Conservation (phyloP, 2,888 invertebrate species). For the Notocelia uddmanniana region DNA sequence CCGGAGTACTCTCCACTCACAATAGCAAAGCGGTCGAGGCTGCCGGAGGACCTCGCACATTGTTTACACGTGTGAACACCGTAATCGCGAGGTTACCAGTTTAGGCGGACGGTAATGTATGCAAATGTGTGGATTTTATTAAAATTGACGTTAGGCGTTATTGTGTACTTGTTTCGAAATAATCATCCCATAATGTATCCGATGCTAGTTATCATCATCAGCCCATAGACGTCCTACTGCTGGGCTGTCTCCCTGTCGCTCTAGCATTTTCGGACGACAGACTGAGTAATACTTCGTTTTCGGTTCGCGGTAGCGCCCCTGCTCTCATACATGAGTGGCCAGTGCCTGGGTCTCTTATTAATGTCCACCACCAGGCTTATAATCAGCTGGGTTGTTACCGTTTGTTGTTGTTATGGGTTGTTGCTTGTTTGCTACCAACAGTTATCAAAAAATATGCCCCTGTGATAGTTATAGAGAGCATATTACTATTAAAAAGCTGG, state of each 20-base stretch:
- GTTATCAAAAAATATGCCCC: too few species aligned
- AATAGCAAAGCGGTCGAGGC: slow-evolving; percentile 64
- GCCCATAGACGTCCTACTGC: too few species aligned
- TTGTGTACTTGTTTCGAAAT: slow-evolving; percentile 15
- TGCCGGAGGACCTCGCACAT: slow-evolving; percentile 59
- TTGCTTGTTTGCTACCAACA: too few species aligned
- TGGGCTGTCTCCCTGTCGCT: too few species aligned
- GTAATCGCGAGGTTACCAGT: slow-evolving; percentile 63
- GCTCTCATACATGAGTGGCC: too few species aligned
- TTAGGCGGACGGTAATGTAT: slow-evolving; percentile 23
- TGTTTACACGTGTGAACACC: slow-evolving; percentile 73
- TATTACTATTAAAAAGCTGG: background rate
- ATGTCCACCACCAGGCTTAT: too few species aligned
- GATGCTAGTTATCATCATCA: too few species aligned
- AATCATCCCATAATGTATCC: background rate
- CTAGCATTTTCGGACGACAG: too few species aligned
- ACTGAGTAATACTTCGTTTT: too few species aligned
- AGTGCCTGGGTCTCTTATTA: background rate
- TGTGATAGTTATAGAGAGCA: background rate
- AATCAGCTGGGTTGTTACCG: too few species aligned
- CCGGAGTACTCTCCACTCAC: slow-evolving; percentile 15
- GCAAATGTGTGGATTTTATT: slow-evolving; percentile 30
- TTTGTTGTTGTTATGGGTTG: too few species aligned
- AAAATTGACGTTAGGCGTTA: slow-evolving; percentile 24
- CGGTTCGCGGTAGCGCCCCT: too few species aligned